A percentile compares a stretch with the other conserved stretches of the same genome.
These are phyloP conservation scores for Lasioglossum baleicum DNA, from an alignment of 1,140 invertebrate genomes.

Conservation along the genomic window DNA sequence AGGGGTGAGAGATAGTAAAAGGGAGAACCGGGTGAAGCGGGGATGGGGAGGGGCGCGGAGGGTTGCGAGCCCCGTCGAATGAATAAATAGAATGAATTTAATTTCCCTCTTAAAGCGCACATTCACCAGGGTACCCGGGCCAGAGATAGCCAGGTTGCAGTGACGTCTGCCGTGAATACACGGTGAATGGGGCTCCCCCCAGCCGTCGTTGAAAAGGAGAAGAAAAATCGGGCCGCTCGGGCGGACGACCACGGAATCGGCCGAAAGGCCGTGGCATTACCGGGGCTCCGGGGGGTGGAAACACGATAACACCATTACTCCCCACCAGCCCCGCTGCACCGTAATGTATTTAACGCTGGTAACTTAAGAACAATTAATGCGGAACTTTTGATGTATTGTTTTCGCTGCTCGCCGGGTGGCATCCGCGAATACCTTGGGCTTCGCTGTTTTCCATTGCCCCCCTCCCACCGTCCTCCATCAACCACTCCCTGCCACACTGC, in stretches of 20 bases:
- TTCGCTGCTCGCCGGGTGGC: slow-evolving; percentile 47
- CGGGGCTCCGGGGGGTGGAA: slow-evolving; percentile 49
- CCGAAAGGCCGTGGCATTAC: slow-evolving; percentile 17
- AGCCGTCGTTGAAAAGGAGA: background rate
- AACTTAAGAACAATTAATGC: slow-evolving; percentile 66
- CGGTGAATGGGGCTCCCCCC: background rate
- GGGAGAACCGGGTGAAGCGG: background rate
- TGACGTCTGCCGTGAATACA: slow-evolving; percentile 54
- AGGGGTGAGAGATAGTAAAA: background rate
- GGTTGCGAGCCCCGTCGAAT: slow-evolving; percentile 33
- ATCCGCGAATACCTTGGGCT: slow-evolving; percentile 40
- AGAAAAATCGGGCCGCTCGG: slow-evolving; percentile 19
- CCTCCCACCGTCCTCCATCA: no score
- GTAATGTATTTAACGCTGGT: slow-evolving; percentile 65
- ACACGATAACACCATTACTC: slow-evolving; percentile 65
- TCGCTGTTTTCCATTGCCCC: slow-evolving; percentile 19
- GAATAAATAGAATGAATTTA: slow-evolving; percentile 66
- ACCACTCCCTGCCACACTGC: no score
- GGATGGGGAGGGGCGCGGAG: background rate
- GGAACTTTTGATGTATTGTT: slow-evolving; percentile 66
- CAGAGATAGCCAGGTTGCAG: slow-evolving; percentile 39
- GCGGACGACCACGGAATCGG: no score
- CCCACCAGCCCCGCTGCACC: background rate
- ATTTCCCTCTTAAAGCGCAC: slow-evolving; percentile 58
- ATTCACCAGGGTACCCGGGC: slow-evolving; percentile 33